These are phyloP conservation scores for Todiramphus saurophagus DNA, from an alignment of 2,113 vertebrate species.

Conservation along the genomic window DNA sequence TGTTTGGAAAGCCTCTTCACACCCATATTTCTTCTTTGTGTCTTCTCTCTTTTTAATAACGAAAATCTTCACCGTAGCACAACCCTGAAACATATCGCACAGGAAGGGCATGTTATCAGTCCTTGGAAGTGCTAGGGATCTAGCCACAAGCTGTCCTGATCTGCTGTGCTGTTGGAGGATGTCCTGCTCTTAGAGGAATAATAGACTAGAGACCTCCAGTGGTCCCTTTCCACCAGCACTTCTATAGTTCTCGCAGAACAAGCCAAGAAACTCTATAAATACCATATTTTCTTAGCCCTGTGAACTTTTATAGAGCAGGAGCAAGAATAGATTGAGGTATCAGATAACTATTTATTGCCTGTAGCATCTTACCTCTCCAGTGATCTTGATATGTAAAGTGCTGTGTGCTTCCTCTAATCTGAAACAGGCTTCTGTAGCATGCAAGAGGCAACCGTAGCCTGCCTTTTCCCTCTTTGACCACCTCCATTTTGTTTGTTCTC, in stretches of 20 bases:
- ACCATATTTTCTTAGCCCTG: background rate
- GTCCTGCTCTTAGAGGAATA: background rate
- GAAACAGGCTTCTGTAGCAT: background rate
- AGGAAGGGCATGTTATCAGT: no score
- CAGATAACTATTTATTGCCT: background rate
- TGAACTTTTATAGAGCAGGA: background rate
- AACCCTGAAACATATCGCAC: background rate
- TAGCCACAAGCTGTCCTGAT: background rate
- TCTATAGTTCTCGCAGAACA: background rate
- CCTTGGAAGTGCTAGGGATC: background rate
- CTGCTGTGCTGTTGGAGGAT: background rate
- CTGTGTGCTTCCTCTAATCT: background rate
- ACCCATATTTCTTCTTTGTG: background rate
- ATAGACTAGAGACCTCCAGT: background rate
- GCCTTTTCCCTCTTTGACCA: background rate
- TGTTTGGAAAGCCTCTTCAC: background rate
- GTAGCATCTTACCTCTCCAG: background rate
- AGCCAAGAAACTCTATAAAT: background rate
- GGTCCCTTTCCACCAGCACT: background rate
- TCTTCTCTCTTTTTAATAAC: background rate
- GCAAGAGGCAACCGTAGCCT: background rate
- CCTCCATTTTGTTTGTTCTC: background rate
- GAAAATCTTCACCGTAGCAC: background rate
- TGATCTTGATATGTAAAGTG: background rate
- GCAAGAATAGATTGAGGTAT: background rate